Evolutionary conservation across 2,888 invertebrate species (phyloP), one percentile per base, ranked within the genome.

Genomic region (Agonopterix alstromeriana): DNA sequence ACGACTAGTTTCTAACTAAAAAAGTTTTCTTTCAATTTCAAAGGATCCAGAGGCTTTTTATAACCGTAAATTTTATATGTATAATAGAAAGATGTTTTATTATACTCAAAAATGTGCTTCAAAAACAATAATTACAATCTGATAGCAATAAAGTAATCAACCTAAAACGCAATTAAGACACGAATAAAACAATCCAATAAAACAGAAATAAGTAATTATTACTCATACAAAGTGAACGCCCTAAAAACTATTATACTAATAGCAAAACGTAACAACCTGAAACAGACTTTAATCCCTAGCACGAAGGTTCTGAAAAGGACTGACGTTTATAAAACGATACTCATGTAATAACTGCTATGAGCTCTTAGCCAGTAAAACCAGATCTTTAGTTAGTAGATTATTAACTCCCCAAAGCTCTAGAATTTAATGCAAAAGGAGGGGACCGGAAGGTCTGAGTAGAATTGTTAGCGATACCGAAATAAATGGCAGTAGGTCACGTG

Each of bases 401-500:
- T 8, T n/a, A 8, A 35, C 35, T 14, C 10, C 42, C 11, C 35
- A 4, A 46, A 38, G 14, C 43, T 48, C 8, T 43, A 45, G 11
- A 27, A 27, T 27, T 5, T 7, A 27, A 1, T 7, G 36, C 8
- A 11, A 43, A 48, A 53, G 43, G 46, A 52, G 36, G 40, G n/a
- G 47, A 48, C 10, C 4, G 35, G 43, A 46, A 49, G 55, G 8
- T 55, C 63, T 50, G 3, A 3, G 1, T 14, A 48, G 27, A 46
- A 10, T 65, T 70, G 73, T 53, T 45, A 53, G 49, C 53, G 50
- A 47, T 53, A 55, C 57, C 56, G 56, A 73, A 77, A 82, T 80
- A 81, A 85, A 86, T 85, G 77, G 70, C 65, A 60, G 53, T 57
- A 54, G 65, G 73, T 82, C 85, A 85, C 84, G 85, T 81, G 80